Evolutionary conservation across 1,140 invertebrate genomes (phyloP).

Genomic region (Drosophila sproati): DNA sequence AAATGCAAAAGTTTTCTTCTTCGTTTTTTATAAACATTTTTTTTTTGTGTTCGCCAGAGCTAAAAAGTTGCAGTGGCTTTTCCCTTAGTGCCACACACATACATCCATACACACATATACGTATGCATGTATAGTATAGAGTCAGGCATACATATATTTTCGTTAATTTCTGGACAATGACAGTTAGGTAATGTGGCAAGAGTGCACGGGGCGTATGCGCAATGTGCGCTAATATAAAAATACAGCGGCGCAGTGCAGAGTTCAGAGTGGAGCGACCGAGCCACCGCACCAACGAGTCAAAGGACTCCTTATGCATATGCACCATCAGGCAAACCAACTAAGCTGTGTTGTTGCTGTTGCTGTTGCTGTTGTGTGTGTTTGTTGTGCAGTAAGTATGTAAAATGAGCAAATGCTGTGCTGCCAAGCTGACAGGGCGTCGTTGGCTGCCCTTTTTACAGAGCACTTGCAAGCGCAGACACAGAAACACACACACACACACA

Average conservation of each 20-base stretch:
- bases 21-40: conserved; percentile 5
- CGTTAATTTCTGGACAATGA: conserved; percentile 84
- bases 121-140: not conserved
- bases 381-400: conserved; percentile 60
- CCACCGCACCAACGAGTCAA: conserved; percentile 10
- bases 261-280: conserved; percentile 27
- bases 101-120: not conserved
- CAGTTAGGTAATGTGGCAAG: conserved; percentile 72
- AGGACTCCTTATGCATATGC: conserved; percentile 67
- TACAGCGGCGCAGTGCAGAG: conserved; percentile 50
- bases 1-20: conserved; percentile 77
- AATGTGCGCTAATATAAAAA: conserved; percentile 74
- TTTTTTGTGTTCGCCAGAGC: conserved; percentile 23
- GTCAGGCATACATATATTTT: conserved; percentile 63
- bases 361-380: conserved; percentile 34
- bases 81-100: conserved; percentile 8
- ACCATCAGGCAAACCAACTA: conserved; percentile 37
- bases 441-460: conserved; percentile 32
- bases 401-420: conserved; percentile 54
- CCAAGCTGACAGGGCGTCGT: conserved; percentile 16
- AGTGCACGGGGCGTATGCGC: conserved; percentile 51
- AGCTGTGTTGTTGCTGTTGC: conserved; percentile 22
- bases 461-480: conserved; percentile 34
- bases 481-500: not conserved
- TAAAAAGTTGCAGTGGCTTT: conserved; percentile 32